phyloP scores from a whole-genome alignment of 1,140 invertebrate species.

The Drosophila triauraria region DNA sequence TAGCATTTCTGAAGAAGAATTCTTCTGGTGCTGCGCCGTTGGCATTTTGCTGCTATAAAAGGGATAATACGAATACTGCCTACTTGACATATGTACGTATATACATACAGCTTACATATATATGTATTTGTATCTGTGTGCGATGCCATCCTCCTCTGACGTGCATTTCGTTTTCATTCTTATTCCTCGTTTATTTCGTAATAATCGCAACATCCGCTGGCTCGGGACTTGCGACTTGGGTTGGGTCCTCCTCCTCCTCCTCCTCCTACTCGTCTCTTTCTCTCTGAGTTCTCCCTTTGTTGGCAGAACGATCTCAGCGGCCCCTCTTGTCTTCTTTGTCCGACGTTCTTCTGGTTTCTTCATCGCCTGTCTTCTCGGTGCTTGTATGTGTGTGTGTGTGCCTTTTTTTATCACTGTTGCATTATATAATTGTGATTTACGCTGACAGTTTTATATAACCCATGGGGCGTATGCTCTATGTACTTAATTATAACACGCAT shows the following conservation, averaged over 20 bases:
- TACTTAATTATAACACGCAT: slow-evolving; percentile 20
- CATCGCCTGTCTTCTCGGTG: slow-evolving; percentile 22
- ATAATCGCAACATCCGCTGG: slow-evolving; percentile 78
- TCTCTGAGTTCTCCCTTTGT: slow-evolving; percentile 48
- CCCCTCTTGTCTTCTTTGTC: slow-evolving; percentile 34
- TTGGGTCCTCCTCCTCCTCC: slow-evolving; percentile 40
- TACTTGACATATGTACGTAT: slow-evolving; percentile 28
- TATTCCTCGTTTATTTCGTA: slow-evolving; percentile 81
- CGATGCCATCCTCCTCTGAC: slow-evolving; percentile 10
- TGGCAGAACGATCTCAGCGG: slow-evolving; percentile 37
- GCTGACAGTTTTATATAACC: slow-evolving; percentile 53
- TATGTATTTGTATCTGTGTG: not conserved
- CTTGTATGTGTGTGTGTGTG: slow-evolving; percentile 24
- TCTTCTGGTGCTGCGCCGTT: slow-evolving; percentile 64
- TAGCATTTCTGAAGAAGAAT: slow-evolving; percentile 75
- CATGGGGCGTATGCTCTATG: slow-evolving; percentile 49
- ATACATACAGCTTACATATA: not conserved
- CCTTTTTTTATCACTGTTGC: slow-evolving; percentile 55
- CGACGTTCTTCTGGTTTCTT: slow-evolving; percentile 27
- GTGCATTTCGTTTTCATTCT: slow-evolving; percentile 72
- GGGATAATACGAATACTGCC: slow-evolving; percentile 72
- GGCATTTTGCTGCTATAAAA: slow-evolving; percentile 79
- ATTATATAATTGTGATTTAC: slow-evolving; percentile 74
- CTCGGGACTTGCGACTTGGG: slow-evolving; percentile 42
- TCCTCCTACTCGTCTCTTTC: not conserved